Percentiles rank a stretch among this genome's conserved stretches.
phyloP scores from a whole-genome alignment of 2,888 invertebrate genomes.

The Standfussiana lucernea region DNA sequence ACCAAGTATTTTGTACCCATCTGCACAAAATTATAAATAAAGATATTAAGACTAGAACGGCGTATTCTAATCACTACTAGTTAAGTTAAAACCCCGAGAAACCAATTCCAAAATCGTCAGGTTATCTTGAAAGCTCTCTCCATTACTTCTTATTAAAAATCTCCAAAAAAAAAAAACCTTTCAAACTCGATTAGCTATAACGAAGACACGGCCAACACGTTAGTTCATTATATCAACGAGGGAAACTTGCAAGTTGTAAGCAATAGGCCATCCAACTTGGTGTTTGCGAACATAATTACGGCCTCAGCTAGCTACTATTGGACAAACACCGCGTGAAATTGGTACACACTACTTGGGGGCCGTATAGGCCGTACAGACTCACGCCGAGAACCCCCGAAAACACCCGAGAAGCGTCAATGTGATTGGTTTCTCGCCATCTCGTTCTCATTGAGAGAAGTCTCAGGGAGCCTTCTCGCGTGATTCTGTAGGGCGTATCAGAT shows the following conservation, averaged over 20 bases:
- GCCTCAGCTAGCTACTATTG: slow-evolving; percentile 76
- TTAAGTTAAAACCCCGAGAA: neutral
- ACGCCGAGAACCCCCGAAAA: too few species aligned
- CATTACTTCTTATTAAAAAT: neutral
- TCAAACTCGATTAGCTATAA: slow-evolving; percentile 10
- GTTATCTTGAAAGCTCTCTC: neutral
- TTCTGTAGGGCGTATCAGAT: too few species aligned
- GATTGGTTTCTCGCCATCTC: too few species aligned
- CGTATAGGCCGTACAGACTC: too few species aligned
- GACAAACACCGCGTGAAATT: slow-evolving; percentile 80
- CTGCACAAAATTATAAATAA: too few species aligned
- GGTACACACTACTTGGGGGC: slow-evolving; percentile 78
- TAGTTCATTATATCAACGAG: slow-evolving; percentile 71
- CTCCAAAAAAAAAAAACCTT: neutral
- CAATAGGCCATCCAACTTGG: slow-evolving; percentile 68
- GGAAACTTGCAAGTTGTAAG: slow-evolving; percentile 67
- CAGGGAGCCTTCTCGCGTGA: too few species aligned
- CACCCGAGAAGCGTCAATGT: too few species aligned
- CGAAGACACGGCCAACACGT: slow-evolving; percentile 29
- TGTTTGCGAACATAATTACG: slow-evolving; percentile 84
- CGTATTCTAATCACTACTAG: too few species aligned
- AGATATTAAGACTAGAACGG: too few species aligned
- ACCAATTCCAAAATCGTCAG: neutral
- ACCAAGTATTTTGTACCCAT: too few species aligned
- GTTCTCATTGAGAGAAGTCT: too few species aligned